Base-by-base conservation (phyloP, 2,113 vertebrate species). In the Halichoeres trimaculatus region DNA sequence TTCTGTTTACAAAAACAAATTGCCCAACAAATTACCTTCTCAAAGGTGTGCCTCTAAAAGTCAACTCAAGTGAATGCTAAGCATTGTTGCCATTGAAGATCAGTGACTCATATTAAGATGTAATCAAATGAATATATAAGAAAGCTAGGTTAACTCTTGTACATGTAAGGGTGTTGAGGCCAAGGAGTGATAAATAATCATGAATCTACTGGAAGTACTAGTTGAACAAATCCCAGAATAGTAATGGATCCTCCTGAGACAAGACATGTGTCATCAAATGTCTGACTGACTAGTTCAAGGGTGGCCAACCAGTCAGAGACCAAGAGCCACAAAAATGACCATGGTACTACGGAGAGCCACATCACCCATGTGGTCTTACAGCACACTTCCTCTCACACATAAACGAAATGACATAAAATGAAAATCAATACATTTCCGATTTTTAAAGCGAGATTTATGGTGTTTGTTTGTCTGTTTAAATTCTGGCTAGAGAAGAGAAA, bases 201-300 rank as follows among this genome's bases (percentile, higher is more conserved):
- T 34, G 24, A 38, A 13, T 12, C 12, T 23, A 69, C 30, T 58
- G 30, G 3, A 30, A 6, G 30, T 17, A 34, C 22, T 26, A 4
- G 17, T 12, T 38, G 34, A 72, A 76, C 69, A 70, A 36, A 65
- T 58, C 63, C 68, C 19, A 34, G 59, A 54, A 30, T 63, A 58
- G 48, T 74, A 70, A 81, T 66, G 51, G 45, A 23, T 14, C 23
- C 50, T 77, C 19, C 40, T 57, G 23, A 71, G 66, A 57, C 13
- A 50, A 66, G 34, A 58, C 69, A 59, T 64, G 47, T 63, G 13
- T n/a, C n/a, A n/a, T n/a, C n/a, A n/a, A n/a, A n/a, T n/a, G n/a
- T n/a, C n/a, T n/a, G n/a, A n/a, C n/a, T n/a, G n/a, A n/a, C n/a
- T n/a, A n/a, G n/a, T n/a, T n/a, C n/a, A n/a, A n/a, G n/a, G n/a